phyloP scores from a whole-genome alignment of 1,140 invertebrate species.

The Euwallacea similis region DNA sequence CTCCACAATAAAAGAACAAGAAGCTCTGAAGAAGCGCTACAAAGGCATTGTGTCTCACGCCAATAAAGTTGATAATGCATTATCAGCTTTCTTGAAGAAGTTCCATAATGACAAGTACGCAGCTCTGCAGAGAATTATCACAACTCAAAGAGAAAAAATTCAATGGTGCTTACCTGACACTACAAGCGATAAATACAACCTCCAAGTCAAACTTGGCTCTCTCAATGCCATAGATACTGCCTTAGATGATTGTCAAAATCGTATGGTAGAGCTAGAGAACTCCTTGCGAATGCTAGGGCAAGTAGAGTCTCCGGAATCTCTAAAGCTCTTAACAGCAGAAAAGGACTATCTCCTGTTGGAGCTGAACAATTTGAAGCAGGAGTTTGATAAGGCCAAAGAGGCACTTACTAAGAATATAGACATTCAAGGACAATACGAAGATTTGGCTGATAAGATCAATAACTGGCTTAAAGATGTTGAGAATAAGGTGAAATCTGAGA shows the following conservation, averaged over 20 bases:
- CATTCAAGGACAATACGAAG: slow-evolving; percentile 81
- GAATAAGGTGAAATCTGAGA: slow-evolving; percentile 73
- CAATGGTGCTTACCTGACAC: slow-evolving; percentile 89
- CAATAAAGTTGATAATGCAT: slow-evolving; percentile 78
- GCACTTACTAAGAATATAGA: slow-evolving; percentile 72
- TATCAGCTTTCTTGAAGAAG: slow-evolving; percentile 83
- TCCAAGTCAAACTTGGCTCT: slow-evolving; percentile 87
- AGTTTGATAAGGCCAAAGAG: slow-evolving; percentile 68
- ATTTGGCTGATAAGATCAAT: slow-evolving; percentile 72
- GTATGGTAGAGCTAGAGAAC: slow-evolving; percentile 68
- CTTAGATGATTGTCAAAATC: slow-evolving; percentile 67
- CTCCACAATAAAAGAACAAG: slow-evolving; percentile 76
- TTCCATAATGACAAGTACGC: slow-evolving; percentile 83
- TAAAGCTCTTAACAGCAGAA: slow-evolving; percentile 64
- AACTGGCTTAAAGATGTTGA: slow-evolving; percentile 88
- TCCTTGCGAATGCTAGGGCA: slow-evolving; percentile 67
- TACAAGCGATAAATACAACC: slow-evolving; percentile 84
- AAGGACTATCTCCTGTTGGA: slow-evolving; percentile 68
- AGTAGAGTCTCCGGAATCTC: slow-evolving; percentile 68
- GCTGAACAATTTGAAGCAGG: slow-evolving; percentile 67
- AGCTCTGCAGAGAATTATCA: slow-evolving; percentile 77
- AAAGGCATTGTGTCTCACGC: slow-evolving; percentile 73
- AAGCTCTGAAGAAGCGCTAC: slow-evolving; percentile 74
- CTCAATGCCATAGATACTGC: slow-evolving; percentile 75
- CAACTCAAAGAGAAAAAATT: slow-evolving; percentile 82